A percentile compares a stretch with the other conserved stretches of the same genome.
phyloP scores from a whole-genome alignment of 2,797 vertebrate species.

The Monodelphis domestica region DNA sequence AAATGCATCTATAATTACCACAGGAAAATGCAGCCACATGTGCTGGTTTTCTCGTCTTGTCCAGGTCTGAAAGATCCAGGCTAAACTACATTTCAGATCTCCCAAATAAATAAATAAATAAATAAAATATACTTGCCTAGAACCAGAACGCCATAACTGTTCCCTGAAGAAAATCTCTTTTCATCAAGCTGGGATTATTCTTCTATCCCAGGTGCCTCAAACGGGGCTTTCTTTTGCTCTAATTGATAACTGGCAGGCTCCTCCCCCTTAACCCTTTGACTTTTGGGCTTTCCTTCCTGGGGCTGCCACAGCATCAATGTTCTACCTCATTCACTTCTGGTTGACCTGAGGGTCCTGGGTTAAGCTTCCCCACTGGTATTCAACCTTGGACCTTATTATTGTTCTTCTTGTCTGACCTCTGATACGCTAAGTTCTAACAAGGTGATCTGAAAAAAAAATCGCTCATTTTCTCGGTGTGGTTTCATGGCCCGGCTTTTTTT shows the following conservation, averaged over 20 bases:
- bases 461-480: constrained; percentile 78
- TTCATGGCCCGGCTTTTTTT: constrained; percentile 82
- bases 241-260: constrained; percentile 79
- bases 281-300: constrained; percentile 79
- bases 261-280: constrained; percentile 82
- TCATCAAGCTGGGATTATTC: constrained; percentile 57
- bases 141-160: not conserved
- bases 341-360: constrained; percentile 83
- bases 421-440: constrained; percentile 83
- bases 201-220: constrained; percentile 51
- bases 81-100: constrained; percentile 60
- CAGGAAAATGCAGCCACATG: constrained; percentile 1
- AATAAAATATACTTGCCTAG: not conserved
- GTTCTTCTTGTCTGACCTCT: constrained; percentile 82
- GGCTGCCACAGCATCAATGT: constrained; percentile 76
- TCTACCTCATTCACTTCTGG: constrained; percentile 82
- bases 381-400: constrained; percentile 83
- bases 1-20: constrained; percentile 42
- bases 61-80: constrained; percentile 57
- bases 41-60: constrained; percentile 69
- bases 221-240: constrained; percentile 67
- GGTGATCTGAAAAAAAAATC: constrained; percentile 82
- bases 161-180: constrained; percentile 62
- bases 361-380: constrained; percentile 85
- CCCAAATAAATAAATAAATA: not conserved